Evolutionary conservation across 1,140 invertebrate species (phyloP).

Genomic region (Chrysomallon squamiferum): DNA sequence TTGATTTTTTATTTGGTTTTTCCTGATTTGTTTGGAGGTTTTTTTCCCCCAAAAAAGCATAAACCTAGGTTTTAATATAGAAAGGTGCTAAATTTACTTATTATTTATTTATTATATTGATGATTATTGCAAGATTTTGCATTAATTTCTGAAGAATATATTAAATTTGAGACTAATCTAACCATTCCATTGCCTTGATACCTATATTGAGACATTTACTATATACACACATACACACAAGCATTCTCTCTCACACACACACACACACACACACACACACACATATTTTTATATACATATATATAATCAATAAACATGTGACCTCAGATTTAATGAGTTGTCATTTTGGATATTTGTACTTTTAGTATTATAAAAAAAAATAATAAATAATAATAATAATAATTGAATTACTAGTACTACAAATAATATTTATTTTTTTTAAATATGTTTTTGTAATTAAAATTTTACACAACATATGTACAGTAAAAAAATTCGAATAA

Average conservation of each 20-base stretch:
- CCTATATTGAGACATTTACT: neutral
- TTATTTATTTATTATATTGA: neutral
- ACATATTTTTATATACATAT: neutral
- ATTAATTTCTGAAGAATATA: neutral
- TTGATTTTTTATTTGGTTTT: too few relatives aligned
- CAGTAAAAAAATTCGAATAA: neutral
- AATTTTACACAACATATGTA: neutral
- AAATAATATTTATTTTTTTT: neutral
- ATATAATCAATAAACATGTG: neutral
- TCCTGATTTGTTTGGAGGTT: too few relatives aligned
- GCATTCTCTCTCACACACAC: neutral
- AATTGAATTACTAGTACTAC: neutral
- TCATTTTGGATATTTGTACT: neutral
- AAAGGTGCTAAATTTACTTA: neutral
- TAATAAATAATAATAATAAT: neutral
- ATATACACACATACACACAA: neutral
- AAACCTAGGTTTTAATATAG: neutral
- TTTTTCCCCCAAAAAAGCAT: neutral
- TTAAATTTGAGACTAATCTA: neutral
- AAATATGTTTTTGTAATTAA: neutral
- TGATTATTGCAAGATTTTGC: neutral
- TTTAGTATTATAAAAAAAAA: neutral
- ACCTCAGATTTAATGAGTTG: neutral
- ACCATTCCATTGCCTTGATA: neutral
- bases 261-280: neutral